phyloP scores from a whole-genome alignment of 53 echinoderm and acorn worm genomes.

The Actinopyga echinites region DNA sequence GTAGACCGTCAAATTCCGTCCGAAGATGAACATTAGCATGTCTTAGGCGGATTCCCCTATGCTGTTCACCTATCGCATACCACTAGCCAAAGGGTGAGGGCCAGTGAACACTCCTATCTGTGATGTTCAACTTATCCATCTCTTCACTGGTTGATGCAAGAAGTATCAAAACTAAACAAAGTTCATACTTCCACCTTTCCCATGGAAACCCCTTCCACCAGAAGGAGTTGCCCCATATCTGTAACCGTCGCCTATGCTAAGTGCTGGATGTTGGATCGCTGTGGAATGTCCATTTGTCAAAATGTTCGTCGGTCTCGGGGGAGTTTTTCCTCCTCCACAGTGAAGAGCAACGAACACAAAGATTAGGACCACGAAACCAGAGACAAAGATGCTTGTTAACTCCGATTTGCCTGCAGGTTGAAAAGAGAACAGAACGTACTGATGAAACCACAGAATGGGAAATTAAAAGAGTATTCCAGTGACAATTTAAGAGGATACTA shows the following conservation, averaged over 20 bases:
- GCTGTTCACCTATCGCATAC: no score
- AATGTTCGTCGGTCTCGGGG: conserved; percentile 9
- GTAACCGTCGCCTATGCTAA: conserved; percentile 13
- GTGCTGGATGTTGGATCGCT: conserved; percentile 29
- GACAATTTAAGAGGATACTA: no score
- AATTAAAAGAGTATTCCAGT: no score
- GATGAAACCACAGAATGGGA: no score
- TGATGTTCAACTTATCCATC: no score
- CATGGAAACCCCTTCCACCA: conserved; percentile 3
- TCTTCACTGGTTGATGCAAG: background rate
- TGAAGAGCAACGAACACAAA: conserved; percentile 41
- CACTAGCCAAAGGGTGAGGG: no score
- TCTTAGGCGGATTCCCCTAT: no score
- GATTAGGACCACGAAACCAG: conserved; percentile 35
- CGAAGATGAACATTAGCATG: no score
- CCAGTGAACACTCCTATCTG: no score
- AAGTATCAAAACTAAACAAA: background rate
- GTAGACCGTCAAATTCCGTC: no score
- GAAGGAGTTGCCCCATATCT: background rate
- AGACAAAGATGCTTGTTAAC: conserved; percentile 35
- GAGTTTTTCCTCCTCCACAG: conserved; percentile 28
- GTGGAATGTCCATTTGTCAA: conserved; percentile 34
- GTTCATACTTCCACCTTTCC: conserved; percentile 31
- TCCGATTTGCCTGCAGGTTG: conserved; percentile 10
- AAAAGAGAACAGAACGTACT: no score